Evolutionary conservation across 2,888 invertebrate species (phyloP).

Genomic region (Heliconius ismenius): DNA sequence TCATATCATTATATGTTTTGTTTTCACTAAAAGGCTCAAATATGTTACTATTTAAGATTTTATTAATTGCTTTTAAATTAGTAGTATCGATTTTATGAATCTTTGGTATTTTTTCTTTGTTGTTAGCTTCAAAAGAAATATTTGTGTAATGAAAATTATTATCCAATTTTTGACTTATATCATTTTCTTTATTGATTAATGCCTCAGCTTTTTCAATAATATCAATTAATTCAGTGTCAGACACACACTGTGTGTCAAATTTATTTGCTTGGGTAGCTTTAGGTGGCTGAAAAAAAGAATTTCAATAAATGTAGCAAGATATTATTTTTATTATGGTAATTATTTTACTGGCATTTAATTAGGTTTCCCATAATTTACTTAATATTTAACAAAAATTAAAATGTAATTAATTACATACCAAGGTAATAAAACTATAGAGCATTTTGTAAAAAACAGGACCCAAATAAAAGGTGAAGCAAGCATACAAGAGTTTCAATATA

Average conservation of each 20-base stretch:
- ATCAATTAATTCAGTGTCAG: constrained; percentile 68
- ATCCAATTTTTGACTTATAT: constrained; percentile 65
- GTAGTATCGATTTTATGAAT: neutral
- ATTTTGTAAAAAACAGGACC: too few relatives aligned
- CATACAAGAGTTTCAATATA: too few relatives aligned
- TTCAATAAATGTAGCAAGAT: neutral
- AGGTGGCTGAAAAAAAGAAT: constrained; percentile 41
- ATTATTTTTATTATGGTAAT: neutral
- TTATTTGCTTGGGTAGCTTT: constrained; percentile 47
- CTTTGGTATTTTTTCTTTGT: neutral
- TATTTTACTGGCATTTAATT: neutral
- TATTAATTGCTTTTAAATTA: neutral
- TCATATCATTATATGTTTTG: neutral
- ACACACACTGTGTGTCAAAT: constrained; percentile 68
- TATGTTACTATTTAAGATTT: neutral
- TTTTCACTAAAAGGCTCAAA: neutral
- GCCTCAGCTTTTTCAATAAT: constrained; percentile 66
- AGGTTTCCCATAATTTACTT: too few relatives aligned
- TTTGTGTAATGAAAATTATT: constrained; percentile 47
- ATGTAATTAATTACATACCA: too few relatives aligned
- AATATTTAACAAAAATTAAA: too few relatives aligned
- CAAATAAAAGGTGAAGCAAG: too few relatives aligned
- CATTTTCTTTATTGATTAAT: constrained; percentile 48
- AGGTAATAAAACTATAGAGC: too few relatives aligned
- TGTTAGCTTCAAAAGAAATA: neutral